A percentile compares a stretch with the other conserved stretches of the same genome.
These are phyloP conservation scores for Rhabditoides inermis DNA, from an alignment of 2,888 invertebrate genomes.

Conservation along the genomic window DNA sequence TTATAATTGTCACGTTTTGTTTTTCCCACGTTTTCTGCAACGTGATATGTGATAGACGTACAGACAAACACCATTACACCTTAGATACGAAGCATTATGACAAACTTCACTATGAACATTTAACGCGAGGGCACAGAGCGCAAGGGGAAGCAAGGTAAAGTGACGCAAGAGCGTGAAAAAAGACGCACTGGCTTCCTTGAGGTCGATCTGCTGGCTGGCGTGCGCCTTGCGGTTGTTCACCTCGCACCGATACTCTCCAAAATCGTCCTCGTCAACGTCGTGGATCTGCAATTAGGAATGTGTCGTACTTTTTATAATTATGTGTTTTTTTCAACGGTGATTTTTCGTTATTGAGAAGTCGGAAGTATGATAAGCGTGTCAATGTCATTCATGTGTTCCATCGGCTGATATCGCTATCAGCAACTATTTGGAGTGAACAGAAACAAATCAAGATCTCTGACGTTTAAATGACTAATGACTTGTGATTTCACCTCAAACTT, in stretches of 20 bases:
- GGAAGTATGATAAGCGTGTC: too few relatives aligned
- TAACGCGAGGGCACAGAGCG: too few relatives aligned
- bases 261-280: conserved; percentile 35
- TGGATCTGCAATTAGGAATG: conserved; percentile 22
- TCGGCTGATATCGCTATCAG: too few relatives aligned
- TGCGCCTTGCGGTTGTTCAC: conserved; percentile 45
- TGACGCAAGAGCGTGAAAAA: background rate
- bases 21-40: background rate
- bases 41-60: background rate
- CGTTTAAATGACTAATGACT: background rate
- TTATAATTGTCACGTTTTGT: background rate
- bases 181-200: conserved; percentile 36
- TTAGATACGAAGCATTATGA: background rate
- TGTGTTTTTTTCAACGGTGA: too few relatives aligned
- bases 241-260: conserved; percentile 40
- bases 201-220: conserved; percentile 28
- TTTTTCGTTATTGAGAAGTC: too few relatives aligned
- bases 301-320: conserved; percentile 1
- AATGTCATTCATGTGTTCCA: too few relatives aligned
- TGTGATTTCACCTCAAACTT: background rate
- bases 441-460: too few relatives aligned
- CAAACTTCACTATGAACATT: background rate
- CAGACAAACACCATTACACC: background rate
- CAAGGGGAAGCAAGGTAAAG: too few relatives aligned
- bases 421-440: too few relatives aligned